Base-by-base conservation (phyloP, 2,888 invertebrate genomes). In the Atethmia centrago region DNA sequence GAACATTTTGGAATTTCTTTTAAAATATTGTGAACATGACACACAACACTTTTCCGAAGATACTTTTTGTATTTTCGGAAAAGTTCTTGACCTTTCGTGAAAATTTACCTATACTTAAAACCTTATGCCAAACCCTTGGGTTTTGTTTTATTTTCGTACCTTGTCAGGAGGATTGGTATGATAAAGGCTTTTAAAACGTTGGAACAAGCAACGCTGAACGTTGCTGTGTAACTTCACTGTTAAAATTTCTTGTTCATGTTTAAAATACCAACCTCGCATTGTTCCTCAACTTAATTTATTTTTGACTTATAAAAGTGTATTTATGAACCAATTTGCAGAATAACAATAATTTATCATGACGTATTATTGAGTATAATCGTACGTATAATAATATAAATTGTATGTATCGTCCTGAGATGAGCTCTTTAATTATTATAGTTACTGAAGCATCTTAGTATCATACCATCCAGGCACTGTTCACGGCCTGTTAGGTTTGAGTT, bases 401-500 rank as follows among this genome's bases (percentile, higher is more conserved):
- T 45, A 28, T 65, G 65, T 4, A 42, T 28, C 28, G n/a, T 28
- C 5, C 10, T 21, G 21, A 21, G 25, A 49, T n/a, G 31, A n/a
- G n/a, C 28, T 58, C 16, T 40, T 68, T 21, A 28, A 12, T 28
- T 21, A 53, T n/a, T 53, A 53, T 53, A 25, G 21, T 36, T 19
- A 28, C 36, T n/a, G 53, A 16, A 36, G 12, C 42, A 28, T 64
- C 4, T 19, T 36, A 9, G 19, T 14, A 21, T 45, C n/a, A n/a
- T n/a, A n/a, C 64, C 25, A 36, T 72, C n/a, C n/a, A n/a, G n/a
- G n/a, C n/a, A n/a, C n/a, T n/a, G n/a, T 47, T 45, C 36, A 40
- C 51, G 72, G 61, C 19, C 21, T 36, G 49, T 74, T 59, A 59
- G 16, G 16, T 31, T 74, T 28, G 25, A 76, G n/a, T 77, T 74